Conservation (phyloP, 2,113 vertebrate genomes). For the Trogon surrucura region DNA sequence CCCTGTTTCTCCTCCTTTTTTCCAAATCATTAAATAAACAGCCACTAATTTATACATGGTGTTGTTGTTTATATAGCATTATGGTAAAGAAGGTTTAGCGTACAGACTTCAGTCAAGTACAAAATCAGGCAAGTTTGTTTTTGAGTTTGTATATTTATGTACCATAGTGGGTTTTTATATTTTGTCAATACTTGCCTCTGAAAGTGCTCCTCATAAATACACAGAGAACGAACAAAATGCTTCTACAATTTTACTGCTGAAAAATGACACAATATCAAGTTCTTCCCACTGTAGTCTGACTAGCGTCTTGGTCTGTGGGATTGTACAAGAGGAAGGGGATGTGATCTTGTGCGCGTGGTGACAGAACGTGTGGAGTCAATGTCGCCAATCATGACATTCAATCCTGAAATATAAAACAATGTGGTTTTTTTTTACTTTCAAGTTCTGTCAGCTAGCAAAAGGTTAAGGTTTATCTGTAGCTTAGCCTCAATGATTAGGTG, state of each 20-base stretch:
- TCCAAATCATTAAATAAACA: not conserved
- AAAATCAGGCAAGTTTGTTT: not conserved
- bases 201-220: not conserved
- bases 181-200: not conserved
- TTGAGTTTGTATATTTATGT: not conserved
- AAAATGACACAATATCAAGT: not conserved
- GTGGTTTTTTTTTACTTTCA: not conserved
- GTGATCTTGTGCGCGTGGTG: not conserved
- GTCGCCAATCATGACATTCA: not conserved
- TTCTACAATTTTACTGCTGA: not conserved
- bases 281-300: not conserved
- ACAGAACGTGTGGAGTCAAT: not conserved
- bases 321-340: not conserved
- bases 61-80: not conserved
- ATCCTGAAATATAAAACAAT: not conserved
- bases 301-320: not conserved
- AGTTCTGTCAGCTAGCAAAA: not conserved
- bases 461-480: not conserved
- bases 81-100: not conserved
- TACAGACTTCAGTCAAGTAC: not conserved
- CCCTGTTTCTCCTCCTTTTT: not conserved
- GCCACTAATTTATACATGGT: not conserved
- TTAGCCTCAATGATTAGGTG: not conserved
- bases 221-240: not conserved
- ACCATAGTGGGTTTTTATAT: not conserved